A percentile compares a stretch with the other conserved stretches of the same genome.
Evolutionary conservation across 1,140 invertebrate species (phyloP).

Genomic region (Heliconius melpomene): DNA sequence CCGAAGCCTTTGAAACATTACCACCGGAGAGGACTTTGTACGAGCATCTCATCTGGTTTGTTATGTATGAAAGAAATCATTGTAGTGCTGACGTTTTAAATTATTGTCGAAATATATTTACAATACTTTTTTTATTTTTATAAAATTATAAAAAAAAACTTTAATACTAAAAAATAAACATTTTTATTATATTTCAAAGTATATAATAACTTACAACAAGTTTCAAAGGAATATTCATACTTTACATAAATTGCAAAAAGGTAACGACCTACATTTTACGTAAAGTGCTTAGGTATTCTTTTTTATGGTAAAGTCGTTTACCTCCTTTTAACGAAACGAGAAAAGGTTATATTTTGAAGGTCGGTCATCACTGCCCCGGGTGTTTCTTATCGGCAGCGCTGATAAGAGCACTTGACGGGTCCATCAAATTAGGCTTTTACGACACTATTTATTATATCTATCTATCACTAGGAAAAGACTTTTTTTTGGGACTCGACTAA

Average conservation of each 20-base stretch:
- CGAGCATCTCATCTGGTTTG: conserved; percentile 1
- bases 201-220: background rate
- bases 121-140: background rate
- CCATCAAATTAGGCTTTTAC: conserved; percentile 26
- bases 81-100: background rate
- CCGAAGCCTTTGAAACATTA: conserved; percentile 32
- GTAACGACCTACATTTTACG: conserved; percentile 4
- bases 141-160: background rate
- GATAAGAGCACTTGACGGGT: conserved; percentile 24
- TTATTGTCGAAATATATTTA: background rate
- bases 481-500: background rate
- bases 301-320: conserved; percentile 11
- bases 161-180: background rate
- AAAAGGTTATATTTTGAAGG: conserved; percentile 17
- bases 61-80: background rate
- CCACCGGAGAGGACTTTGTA: conserved; percentile 18
- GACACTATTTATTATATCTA: conserved; percentile 12
- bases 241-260: conserved; percentile 6
- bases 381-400: conserved; percentile 21
- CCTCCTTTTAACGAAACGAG: conserved; percentile 17
- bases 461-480: background rate
- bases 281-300: conserved; percentile 10
- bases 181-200: background rate
- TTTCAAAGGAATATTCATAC: conserved; percentile 6
- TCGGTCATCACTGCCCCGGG: conserved; percentile 20